Evolutionary conservation across 2,888 invertebrate species (phyloP).

Genomic region (Heliconius ethilla): DNA sequence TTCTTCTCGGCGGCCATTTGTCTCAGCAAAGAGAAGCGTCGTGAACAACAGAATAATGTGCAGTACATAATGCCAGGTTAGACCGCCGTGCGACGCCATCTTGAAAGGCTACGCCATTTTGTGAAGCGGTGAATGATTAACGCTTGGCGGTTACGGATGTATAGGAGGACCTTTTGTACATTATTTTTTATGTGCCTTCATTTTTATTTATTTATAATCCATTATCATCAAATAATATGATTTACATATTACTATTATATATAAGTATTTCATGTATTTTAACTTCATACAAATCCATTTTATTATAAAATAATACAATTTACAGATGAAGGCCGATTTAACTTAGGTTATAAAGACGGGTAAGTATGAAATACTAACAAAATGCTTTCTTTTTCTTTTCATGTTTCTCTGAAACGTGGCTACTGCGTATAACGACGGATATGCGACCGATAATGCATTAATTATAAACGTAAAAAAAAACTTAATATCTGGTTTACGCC

Average conservation of each 20-base stretch:
- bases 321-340: slow-evolving; percentile 44
- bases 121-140: slow-evolving; percentile 55
- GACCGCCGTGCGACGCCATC: slow-evolving; percentile 68
- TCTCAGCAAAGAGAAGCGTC: slow-evolving; percentile 88
- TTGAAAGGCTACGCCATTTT: slow-evolving; percentile 50
- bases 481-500: slow-evolving; percentile 80
- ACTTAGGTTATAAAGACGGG: slow-evolving; percentile 53
- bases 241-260: slow-evolving; percentile 16
- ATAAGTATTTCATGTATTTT: slow-evolving; percentile 22
- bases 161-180: slow-evolving; percentile 36
- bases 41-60: slow-evolving; percentile 88
- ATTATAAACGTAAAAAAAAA: slow-evolving; percentile 58
- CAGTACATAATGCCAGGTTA: slow-evolving; percentile 95
- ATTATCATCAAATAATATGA: slow-evolving; percentile 9
- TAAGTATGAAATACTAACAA: slow-evolving; percentile 78
- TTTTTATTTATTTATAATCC: background rate
- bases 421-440: slow-evolving; percentile 65
- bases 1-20: slow-evolving; percentile 91
- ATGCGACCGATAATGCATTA: slow-evolving; percentile 69
- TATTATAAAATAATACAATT: slow-evolving; percentile 18
- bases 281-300: slow-evolving; percentile 4
- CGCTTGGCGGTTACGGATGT: slow-evolving; percentile 69
- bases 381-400: slow-evolving; percentile 81
- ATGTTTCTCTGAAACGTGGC: slow-evolving; percentile 82
- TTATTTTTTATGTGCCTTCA: slow-evolving; percentile 36